A percentile compares a stretch with the other conserved stretches of the same genome.
phyloP scores from a whole-genome alignment of 1,140 invertebrate species.

The Dendroctonus ponderosae region DNA sequence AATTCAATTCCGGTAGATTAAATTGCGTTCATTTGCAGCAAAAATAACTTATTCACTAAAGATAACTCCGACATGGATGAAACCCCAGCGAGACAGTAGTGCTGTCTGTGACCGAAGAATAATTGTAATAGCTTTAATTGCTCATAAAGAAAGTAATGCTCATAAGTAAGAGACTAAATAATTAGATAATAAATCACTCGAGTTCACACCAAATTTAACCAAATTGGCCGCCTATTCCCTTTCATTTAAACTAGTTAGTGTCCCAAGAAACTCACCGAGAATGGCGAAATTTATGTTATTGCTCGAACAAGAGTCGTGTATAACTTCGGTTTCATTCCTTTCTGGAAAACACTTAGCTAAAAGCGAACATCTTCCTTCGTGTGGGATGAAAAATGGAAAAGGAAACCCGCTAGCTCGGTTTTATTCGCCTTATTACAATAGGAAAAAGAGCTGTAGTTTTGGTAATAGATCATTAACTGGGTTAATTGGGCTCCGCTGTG shows the following conservation, averaged over 20 bases:
- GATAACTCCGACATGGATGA: no score
- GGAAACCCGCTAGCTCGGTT: constrained; percentile 3
- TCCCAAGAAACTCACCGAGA: constrained; percentile 12
- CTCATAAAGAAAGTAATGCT: no score
- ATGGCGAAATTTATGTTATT: constrained; percentile 15
- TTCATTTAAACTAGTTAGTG: constrained; percentile 20
- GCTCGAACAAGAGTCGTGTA: constrained; percentile 9
- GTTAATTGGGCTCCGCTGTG: no score
- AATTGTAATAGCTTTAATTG: no score
- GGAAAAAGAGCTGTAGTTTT: no score
- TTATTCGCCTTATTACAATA: neutral
- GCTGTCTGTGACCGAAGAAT: no score
- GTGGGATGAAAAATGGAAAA: constrained; percentile 14
- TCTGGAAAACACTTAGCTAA: constrained; percentile 19
- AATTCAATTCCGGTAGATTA: no score
- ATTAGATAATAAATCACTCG: neutral
- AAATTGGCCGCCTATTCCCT: constrained; percentile 17
- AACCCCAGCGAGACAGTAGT: no score
- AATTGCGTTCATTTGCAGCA: no score
- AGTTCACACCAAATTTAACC: constrained; percentile 5
- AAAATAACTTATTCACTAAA: no score
- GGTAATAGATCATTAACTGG: no score
- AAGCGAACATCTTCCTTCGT: constrained; percentile 9
- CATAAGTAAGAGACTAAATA: no score
- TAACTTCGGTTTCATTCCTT: constrained; percentile 12